Percentiles rank a stretch among this genome's conserved stretches.
These are phyloP conservation scores for Ephestia elutella DNA, from an alignment of 1,140 invertebrate genomes.

Conservation along the genomic window DNA sequence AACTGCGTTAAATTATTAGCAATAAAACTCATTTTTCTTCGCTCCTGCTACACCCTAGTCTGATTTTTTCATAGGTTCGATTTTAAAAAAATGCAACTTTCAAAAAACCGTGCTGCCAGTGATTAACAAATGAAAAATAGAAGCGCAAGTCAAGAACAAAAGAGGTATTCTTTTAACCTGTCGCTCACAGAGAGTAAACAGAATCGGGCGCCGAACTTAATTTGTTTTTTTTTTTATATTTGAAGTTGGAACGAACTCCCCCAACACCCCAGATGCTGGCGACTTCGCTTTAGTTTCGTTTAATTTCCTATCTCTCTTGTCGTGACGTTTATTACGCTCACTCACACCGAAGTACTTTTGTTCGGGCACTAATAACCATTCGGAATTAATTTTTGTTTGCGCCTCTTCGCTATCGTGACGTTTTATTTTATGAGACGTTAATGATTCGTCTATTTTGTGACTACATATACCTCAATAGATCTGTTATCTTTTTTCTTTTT, in stretches of 20 bases:
- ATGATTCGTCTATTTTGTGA: too few relatives aligned
- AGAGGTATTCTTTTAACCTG: conserved; percentile 48
- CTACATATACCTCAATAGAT: too few relatives aligned
- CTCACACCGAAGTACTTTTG: conserved; percentile 52
- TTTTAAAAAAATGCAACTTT: conserved; percentile 9
- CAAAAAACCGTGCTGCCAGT: conserved; percentile 16
- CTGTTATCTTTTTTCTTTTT: too few relatives aligned
- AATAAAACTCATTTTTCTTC: too few relatives aligned
- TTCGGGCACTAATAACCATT: conserved; percentile 60
- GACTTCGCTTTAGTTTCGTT: conserved; percentile 67
- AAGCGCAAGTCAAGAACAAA: conserved; percentile 32
- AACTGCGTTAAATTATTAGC: too few relatives aligned
- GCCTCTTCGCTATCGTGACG: neutral
- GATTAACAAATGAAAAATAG: conserved; percentile 29
- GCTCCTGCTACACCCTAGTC: too few relatives aligned
- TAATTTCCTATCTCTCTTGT: conserved; percentile 66
- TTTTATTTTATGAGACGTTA: neutral
- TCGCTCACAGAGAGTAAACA: conserved; percentile 62
- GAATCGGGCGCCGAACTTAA: conserved; percentile 51
- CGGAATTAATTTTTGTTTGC: conserved; percentile 57
- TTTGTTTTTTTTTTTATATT: conserved; percentile 57
- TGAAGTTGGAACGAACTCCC: conserved; percentile 29
- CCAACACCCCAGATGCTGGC: conserved; percentile 43
- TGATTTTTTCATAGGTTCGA: neutral
- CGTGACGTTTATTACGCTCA: conserved; percentile 58